Conservation (phyloP, 2,797 vertebrate species). For the Silurus lanzhouensis region DNA sequence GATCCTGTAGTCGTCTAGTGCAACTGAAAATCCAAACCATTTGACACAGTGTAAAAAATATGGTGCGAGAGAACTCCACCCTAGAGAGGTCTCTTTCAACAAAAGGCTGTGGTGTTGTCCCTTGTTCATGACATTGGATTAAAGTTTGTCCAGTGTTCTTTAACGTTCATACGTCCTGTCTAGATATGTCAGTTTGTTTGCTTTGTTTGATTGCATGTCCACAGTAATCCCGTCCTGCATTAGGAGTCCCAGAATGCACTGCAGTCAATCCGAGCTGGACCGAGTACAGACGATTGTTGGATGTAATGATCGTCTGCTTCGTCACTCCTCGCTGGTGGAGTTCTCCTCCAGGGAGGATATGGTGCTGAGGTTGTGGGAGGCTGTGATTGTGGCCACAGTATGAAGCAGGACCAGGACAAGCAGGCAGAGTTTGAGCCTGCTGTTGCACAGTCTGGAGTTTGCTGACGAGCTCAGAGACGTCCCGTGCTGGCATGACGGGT, state of each 20-base stretch:
- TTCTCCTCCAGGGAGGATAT: slow-evolving; percentile 87
- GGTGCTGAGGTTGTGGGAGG: slow-evolving; percentile 88
- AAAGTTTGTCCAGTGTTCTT: slow-evolving; percentile 71
- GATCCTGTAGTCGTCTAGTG: slow-evolving; percentile 92
- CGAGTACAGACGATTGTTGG: slow-evolving; percentile 34
- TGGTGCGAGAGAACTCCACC: slow-evolving; percentile 95
- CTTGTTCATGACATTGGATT: slow-evolving; percentile 75
- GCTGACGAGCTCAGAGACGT: slow-evolving; percentile 90
- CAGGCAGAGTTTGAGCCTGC: slow-evolving; percentile 96
- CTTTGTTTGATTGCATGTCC: slow-evolving; percentile 74
- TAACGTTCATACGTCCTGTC: slow-evolving; percentile 65
- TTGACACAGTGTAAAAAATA: slow-evolving; percentile 99
- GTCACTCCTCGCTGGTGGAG: slow-evolving; percentile 89
- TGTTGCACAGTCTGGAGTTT: slow-evolving; percentile 92
- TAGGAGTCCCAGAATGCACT: slow-evolving; percentile 63
- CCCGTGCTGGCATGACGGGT: slow-evolving; percentile 88
- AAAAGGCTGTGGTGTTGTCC: slow-evolving; percentile 85
- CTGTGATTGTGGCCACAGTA: slow-evolving; percentile 94
- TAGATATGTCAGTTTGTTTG: slow-evolving; percentile 72
- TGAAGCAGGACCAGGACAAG: slow-evolving; percentile 95
- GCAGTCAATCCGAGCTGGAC: slow-evolving; percentile 52
- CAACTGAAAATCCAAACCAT: slow-evolving; percentile 90
- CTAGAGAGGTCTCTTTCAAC: slow-evolving; percentile 85
- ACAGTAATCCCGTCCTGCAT: slow-evolving; percentile 59
- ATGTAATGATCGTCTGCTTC: slow-evolving; percentile 59